These are phyloP conservation scores for Polyploca ridens DNA, from an alignment of 2,888 invertebrate genomes.

Conservation along the genomic window DNA sequence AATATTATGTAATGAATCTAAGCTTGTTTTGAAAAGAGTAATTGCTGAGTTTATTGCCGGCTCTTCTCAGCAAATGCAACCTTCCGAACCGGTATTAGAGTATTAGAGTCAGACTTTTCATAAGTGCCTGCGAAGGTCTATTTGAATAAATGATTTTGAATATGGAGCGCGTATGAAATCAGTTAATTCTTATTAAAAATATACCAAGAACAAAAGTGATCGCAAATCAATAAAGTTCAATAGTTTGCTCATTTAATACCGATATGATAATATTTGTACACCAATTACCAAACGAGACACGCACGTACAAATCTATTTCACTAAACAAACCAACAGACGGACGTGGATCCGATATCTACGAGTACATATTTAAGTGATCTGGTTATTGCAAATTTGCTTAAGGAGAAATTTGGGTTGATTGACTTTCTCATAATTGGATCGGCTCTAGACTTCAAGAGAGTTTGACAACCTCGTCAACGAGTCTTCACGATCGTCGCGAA, in stretches of 20 bases:
- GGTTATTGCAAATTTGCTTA: slow-evolving; percentile 34
- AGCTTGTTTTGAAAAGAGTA: too few species aligned
- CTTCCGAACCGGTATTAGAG: too few species aligned
- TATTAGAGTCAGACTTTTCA: too few species aligned
- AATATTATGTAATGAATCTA: too few species aligned
- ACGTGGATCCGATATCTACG: slow-evolving; percentile 12
- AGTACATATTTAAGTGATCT: slow-evolving; percentile 32
- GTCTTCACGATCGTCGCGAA: too few species aligned
- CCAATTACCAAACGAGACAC: slow-evolving; percentile 29
- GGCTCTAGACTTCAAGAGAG: too few species aligned
- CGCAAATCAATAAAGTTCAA: slow-evolving; percentile 18
- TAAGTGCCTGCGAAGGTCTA: too few species aligned
- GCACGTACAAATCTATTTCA: slow-evolving; percentile 25
- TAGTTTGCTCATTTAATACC: slow-evolving; percentile 22
- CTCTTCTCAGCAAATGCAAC: too few species aligned
- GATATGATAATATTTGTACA: slow-evolving; percentile 43
- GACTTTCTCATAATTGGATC: slow-evolving; percentile 25
- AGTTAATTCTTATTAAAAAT: background rate
- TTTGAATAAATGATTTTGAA: too few species aligned
- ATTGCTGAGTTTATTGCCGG: too few species aligned
- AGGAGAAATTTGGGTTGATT: slow-evolving; percentile 42
- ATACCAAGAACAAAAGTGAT: background rate
- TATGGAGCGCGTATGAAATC: background rate
- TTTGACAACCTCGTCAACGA: too few species aligned
- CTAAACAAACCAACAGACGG: slow-evolving; percentile 22